These are phyloP conservation scores for Grammomys surdaster DNA, from an alignment of 2,113 vertebrate genomes.

Conservation along the genomic window DNA sequence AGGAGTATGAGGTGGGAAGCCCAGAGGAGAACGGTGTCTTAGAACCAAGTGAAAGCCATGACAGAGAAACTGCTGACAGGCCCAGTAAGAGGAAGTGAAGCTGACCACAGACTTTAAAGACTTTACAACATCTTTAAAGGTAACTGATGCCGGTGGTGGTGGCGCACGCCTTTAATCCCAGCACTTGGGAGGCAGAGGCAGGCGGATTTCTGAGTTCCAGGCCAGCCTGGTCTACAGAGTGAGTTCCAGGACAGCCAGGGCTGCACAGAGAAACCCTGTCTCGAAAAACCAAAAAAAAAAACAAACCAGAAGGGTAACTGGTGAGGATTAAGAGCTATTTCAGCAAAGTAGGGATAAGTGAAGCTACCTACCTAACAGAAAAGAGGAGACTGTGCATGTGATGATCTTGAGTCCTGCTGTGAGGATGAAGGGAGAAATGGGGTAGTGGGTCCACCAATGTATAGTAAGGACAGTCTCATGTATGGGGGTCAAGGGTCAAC, in stretches of 20 bases:
- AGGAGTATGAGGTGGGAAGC: neutral
- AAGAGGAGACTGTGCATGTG: neutral
- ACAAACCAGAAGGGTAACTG: too few species aligned
- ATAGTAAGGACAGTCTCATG: neutral
- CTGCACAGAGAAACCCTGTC: too few species aligned
- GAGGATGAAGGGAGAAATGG: neutral
- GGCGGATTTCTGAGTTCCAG: too few species aligned
- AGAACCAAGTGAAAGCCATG: slow-evolving; percentile 20
- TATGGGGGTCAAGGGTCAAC: neutral
- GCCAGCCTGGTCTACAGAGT: too few species aligned
- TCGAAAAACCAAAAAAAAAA: too few species aligned
- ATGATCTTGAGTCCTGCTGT: neutral
- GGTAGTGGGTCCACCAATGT: neutral
- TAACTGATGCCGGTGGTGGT: neutral
- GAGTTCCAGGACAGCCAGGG: too few species aligned
- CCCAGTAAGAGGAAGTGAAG: slow-evolving; percentile 5
- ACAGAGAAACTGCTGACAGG: neutral
- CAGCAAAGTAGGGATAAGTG: neutral
- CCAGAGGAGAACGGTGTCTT: neutral
- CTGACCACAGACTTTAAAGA: neutral
- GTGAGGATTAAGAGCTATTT: slow-evolving; percentile 14
- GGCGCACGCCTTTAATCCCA: too few species aligned
- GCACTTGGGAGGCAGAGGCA: too few species aligned
- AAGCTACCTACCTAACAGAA: neutral
- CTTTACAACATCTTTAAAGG: neutral